Evolutionary conservation across 1,140 invertebrate species (phyloP).

Genomic region (Copidosoma floridanum): DNA sequence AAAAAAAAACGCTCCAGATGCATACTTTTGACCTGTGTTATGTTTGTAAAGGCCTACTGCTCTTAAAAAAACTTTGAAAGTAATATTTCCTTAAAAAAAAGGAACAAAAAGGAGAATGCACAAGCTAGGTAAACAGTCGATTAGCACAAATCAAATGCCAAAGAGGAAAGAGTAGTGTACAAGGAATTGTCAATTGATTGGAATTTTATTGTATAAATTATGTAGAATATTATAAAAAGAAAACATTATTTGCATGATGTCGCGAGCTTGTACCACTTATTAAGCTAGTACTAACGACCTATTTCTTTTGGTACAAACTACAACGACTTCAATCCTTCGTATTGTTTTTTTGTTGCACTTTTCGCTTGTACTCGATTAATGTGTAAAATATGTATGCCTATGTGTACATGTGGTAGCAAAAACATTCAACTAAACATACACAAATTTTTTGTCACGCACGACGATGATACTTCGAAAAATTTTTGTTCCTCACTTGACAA

Average conservation of each 20-base stretch:
- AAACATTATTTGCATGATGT: constrained; percentile 29
- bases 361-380: too few relatives aligned
- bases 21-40: neutral
- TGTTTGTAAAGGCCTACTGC: neutral
- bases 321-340: constrained; percentile 35
- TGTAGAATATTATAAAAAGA: too few relatives aligned
- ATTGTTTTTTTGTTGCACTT: constrained; percentile 10
- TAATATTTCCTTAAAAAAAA: constrained; percentile 3
- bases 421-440: constrained; percentile 31
- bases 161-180: too few relatives aligned
- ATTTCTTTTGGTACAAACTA: constrained; percentile 36
- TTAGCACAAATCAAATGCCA: too few relatives aligned
- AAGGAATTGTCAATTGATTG: neutral
- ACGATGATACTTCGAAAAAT: too few relatives aligned
- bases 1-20: constrained; percentile 14
- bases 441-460: too few relatives aligned
- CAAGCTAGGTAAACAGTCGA: too few relatives aligned
- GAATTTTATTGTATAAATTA: constrained; percentile 6
- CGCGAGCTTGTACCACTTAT: too few relatives aligned
- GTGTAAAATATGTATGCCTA: too few relatives aligned
- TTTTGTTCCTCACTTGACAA: constrained; percentile 38
- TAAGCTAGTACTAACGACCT: too few relatives aligned
- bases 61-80: constrained; percentile 10
- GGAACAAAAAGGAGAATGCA: too few relatives aligned
- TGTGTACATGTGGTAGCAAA: too few relatives aligned